Percentiles rank a stretch among this genome's conserved stretches.
These are phyloP conservation scores for Nipponia nippon DNA, from an alignment of 2,113 vertebrate species.

Conservation along the genomic window DNA sequence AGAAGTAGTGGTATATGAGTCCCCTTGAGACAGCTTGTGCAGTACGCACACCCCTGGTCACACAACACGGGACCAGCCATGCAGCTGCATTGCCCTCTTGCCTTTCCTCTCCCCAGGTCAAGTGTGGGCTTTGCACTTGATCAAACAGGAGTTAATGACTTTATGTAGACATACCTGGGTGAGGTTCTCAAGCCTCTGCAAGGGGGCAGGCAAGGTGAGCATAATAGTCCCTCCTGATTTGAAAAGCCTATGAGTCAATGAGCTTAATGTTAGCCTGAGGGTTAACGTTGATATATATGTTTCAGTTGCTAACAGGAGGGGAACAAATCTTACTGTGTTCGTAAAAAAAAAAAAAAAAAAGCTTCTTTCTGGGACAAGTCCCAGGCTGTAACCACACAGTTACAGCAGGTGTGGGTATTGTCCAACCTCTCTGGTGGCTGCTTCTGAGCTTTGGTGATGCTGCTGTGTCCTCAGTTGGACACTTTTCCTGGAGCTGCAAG, in stretches of 20 bases:
- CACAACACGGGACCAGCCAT: accelerated
- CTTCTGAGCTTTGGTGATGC: neutral
- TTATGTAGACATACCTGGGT: neutral
- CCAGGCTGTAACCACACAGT: neutral
- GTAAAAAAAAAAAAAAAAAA: neutral
- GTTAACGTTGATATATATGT: neutral
- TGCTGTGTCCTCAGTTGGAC: neutral
- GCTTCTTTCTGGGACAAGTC: neutral
- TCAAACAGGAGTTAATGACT: neutral
- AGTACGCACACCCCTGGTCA: neutral
- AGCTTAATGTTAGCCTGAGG: neutral
- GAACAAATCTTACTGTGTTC: neutral
- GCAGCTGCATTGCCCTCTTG: neutral
- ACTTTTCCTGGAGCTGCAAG: neutral
- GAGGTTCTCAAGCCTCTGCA: neutral
- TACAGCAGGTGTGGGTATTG: neutral
- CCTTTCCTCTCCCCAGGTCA: neutral
- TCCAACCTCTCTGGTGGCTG: neutral
- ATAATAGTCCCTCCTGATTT: neutral
- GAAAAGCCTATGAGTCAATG: constrained; percentile 6
- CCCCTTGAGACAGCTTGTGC: neutral
- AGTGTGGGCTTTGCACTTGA: neutral
- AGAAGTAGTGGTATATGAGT: neutral
- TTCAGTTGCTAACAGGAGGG: neutral
- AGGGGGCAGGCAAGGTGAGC: constrained; percentile 29